These are phyloP conservation scores for Amphiura filiformis DNA, from an alignment of 35 echinoderm and acorn worm species.

Conservation along the genomic window DNA sequence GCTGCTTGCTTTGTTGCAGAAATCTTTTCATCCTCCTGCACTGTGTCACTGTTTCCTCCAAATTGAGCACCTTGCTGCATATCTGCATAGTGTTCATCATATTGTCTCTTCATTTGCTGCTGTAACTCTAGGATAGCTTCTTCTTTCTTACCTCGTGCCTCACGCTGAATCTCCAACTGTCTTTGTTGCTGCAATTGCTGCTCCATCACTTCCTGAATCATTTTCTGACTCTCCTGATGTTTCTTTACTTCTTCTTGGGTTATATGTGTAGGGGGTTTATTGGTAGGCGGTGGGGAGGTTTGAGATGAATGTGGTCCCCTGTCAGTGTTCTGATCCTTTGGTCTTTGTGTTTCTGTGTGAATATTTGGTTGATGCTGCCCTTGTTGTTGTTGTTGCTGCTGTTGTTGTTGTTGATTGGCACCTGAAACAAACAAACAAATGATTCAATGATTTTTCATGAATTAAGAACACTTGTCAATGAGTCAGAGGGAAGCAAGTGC, in stretches of 20 bases:
- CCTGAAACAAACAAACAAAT: not conserved
- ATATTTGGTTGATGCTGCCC: too few relatives aligned
- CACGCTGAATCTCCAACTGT: not conserved
- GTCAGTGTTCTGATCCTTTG: too few relatives aligned
- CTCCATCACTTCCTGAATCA: not conserved
- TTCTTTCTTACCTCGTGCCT: not conserved
- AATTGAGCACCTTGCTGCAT: not conserved
- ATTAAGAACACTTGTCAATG: too few relatives aligned
- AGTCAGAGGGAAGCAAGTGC: too few relatives aligned
- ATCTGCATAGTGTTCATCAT: not conserved
- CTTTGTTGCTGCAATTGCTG: not conserved
- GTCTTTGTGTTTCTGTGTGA: not conserved
- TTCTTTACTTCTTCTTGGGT: not conserved
- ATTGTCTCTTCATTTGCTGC: not conserved
- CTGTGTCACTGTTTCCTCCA: not conserved
- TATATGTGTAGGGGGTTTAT: too few relatives aligned
- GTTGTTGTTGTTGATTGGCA: not conserved
- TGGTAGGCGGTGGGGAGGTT: not conserved
- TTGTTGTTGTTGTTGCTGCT: conserved; percentile 19
- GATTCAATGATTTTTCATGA: too few relatives aligned
- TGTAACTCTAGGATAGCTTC: not conserved
- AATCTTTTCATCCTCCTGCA: conserved; percentile 25
- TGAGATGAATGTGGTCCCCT: too few relatives aligned
- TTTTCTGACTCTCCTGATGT: not conserved
- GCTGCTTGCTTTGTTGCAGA: not conserved